Conservation (phyloP, 2,888 invertebrate species). For the Leptopilina drosophilae region DNA sequence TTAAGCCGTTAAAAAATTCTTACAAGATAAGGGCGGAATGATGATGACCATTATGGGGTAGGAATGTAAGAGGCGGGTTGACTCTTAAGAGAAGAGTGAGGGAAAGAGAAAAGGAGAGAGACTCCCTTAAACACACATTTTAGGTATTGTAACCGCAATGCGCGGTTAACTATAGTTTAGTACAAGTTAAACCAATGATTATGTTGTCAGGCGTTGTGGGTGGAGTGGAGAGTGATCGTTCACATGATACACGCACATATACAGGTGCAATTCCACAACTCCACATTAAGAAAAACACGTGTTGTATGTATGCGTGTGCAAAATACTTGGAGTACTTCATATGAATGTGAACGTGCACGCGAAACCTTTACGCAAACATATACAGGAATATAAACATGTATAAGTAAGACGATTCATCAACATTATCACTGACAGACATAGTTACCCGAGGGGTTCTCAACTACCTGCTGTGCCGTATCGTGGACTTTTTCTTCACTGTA, state of each 20-base stretch:
- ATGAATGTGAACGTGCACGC: conserved; percentile 53
- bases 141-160: conserved; percentile 72
- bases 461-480: conserved; percentile 52
- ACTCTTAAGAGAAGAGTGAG: conserved; percentile 16
- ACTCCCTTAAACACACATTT: conserved; percentile 72
- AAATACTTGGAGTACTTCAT: conserved; percentile 50
- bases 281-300: neutral
- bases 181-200: conserved; percentile 76
- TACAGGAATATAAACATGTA: neutral
- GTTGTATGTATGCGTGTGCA: conserved; percentile 48
- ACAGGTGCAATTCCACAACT: conserved; percentile 19
- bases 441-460: conserved; percentile 64
- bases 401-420: conserved; percentile 70
- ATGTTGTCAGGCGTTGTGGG: conserved; percentile 75
- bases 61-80: neutral
- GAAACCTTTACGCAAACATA: conserved; percentile 51
- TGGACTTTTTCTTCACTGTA: conserved; percentile 18
- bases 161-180: conserved; percentile 75
- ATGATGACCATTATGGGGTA: conserved; percentile 2
- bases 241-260: conserved; percentile 59
- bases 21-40: conserved; percentile 40
- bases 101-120: conserved; percentile 41
- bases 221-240: conserved; percentile 75
- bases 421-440: conserved; percentile 71
- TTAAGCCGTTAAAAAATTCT: conserved; percentile 22